These are phyloP conservation scores for Otis tarda DNA, from an alignment of 2,113 vertebrate species.

Conservation along the genomic window DNA sequence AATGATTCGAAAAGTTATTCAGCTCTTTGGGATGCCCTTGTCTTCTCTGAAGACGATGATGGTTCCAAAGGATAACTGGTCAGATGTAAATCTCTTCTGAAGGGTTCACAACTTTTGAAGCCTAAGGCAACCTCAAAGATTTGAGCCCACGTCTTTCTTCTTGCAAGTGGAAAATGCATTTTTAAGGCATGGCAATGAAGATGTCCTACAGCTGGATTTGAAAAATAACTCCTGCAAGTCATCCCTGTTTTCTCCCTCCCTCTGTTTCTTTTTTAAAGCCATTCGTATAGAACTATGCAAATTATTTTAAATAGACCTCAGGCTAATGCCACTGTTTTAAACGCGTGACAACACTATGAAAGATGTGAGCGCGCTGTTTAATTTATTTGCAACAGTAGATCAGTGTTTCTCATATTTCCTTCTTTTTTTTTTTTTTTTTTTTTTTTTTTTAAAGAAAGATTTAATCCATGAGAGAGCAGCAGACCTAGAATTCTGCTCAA, in stretches of 20 bases:
- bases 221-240: slow-evolving; percentile 49
- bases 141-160: neutral
- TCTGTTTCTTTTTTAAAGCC: neutral
- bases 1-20: neutral
- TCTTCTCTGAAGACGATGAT: neutral
- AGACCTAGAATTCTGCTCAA: slow-evolving; percentile 45
- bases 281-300: slow-evolving; percentile 26
- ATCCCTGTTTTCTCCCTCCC: neutral
- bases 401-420: slow-evolving; percentile 1
- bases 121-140: neutral
- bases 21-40: neutral
- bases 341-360: neutral
- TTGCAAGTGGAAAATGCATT: neutral
- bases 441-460: neutral
- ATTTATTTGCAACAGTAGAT: slow-evolving; percentile 17
- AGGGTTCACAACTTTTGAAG: neutral
- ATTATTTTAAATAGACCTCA: slow-evolving; percentile 46
- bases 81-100: slow-evolving; percentile 2
- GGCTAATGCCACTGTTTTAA: slow-evolving; percentile 39
- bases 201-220: slow-evolving; percentile 37
- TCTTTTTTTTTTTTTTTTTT: neutral
- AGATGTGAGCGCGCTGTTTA: slow-evolving; percentile 8
- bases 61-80: neutral
- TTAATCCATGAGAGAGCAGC: slow-evolving; percentile 16
- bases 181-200: neutral